Evolutionary conservation across 2,113 vertebrate genomes (phyloP).

Genomic region (Anolis carolinensis): DNA sequence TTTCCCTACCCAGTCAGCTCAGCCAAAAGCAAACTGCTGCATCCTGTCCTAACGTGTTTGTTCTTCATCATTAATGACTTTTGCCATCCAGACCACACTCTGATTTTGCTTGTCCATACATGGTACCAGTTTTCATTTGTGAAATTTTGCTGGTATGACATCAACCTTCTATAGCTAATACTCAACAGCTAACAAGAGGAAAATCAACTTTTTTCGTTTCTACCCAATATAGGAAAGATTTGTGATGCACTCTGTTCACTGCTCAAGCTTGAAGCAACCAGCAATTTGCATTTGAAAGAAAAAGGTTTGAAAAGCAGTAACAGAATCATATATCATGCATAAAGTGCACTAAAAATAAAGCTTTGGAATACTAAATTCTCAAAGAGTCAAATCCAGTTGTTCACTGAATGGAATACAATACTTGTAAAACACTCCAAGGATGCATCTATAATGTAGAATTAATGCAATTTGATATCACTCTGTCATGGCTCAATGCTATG

Average conservation of each 20-base stretch:
- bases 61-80: no score
- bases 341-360: slow-evolving; percentile 31
- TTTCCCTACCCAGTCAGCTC: no score
- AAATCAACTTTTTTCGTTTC: neutral
- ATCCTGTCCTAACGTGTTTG: no score
- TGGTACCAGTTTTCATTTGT: no score
- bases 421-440: slow-evolving; percentile 12
- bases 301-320: neutral
- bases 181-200: neutral
- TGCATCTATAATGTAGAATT: no score
- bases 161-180: neutral
- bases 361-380: neutral
- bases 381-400: neutral
- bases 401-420: slow-evolving; percentile 12
- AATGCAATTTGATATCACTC: no score
- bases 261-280: neutral
- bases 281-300: neutral
- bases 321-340: neutral
- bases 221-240: neutral
- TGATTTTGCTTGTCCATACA: no score
- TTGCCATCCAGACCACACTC: no score
- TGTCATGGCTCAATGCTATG: no score
- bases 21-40: no score
- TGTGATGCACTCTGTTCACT: neutral
- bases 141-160: no score